Percentiles rank a stretch among this genome's conserved stretches.
phyloP scores from a whole-genome alignment of 2,797 vertebrate species.

The Siniperca scherzeri region DNA sequence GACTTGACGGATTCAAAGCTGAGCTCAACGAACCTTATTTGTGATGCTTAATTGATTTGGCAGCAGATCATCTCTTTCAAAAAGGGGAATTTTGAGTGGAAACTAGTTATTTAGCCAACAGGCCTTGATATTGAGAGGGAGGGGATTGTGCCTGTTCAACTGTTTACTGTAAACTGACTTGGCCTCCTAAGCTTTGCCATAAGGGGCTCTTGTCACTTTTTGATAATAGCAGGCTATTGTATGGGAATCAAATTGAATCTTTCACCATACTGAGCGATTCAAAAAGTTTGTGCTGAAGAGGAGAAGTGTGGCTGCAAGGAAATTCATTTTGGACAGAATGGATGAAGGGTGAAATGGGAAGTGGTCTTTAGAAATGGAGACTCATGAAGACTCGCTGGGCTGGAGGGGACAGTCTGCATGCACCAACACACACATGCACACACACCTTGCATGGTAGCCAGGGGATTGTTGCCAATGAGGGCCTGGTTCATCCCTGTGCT shows the following conservation, averaged over 20 bases:
- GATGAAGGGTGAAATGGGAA: slow-evolving; percentile 71
- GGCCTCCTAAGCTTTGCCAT: slow-evolving; percentile 77
- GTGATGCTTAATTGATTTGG: slow-evolving; percentile 80
- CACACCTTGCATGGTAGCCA: slow-evolving; percentile 94
- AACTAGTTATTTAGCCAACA: slow-evolving; percentile 70
- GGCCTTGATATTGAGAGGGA: slow-evolving; percentile 47
- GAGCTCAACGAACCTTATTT: slow-evolving; percentile 58
- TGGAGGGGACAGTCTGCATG: slow-evolving; percentile 28
- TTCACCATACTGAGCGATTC: slow-evolving; percentile 72
- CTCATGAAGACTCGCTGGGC: slow-evolving; percentile 36
- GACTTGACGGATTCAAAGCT: slow-evolving; percentile 65
- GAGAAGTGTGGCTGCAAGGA: slow-evolving; percentile 51
- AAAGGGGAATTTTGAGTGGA: slow-evolving; percentile 55
- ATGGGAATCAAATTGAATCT: slow-evolving; percentile 77
- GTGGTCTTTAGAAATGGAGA: slow-evolving; percentile 65
- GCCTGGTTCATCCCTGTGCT: slow-evolving; percentile 93
- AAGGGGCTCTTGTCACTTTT: slow-evolving; percentile 68
- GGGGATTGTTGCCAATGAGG: slow-evolving; percentile 91
- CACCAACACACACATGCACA: slow-evolving; percentile 45
- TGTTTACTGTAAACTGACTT: slow-evolving; percentile 74
- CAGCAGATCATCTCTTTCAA: slow-evolving; percentile 54
- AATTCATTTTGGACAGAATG: slow-evolving; percentile 71
- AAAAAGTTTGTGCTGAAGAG: slow-evolving; percentile 69
- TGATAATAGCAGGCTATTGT: slow-evolving; percentile 76
- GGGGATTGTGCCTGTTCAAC: slow-evolving; percentile 67